These are phyloP conservation scores for Aplysina aerophoba DNA, from an alignment of 37 sponge, comb jelly and placozoan genomes.

Conservation along the genomic window DNA sequence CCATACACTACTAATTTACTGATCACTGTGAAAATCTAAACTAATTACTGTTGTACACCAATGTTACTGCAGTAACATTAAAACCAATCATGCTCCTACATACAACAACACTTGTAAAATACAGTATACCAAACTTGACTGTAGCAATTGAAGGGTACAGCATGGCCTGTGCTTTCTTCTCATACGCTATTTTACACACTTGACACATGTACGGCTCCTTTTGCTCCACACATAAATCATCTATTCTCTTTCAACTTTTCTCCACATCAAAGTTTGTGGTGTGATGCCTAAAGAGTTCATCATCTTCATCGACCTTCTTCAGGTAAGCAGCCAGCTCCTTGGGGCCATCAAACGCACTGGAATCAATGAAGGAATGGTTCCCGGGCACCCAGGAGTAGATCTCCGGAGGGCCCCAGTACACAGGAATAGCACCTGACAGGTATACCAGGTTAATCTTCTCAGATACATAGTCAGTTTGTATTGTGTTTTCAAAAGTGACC, in stretches of 20 bases:
- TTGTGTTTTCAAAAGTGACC: constrained; percentile 2
- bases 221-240: neutral
- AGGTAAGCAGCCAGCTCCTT: constrained; percentile 18
- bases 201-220: no score
- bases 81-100: no score
- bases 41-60: no score
- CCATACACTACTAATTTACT: no score
- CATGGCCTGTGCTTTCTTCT: no score
- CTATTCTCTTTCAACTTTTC: neutral
- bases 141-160: no score
- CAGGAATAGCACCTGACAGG: constrained; percentile 11
- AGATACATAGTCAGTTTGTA: constrained; percentile 2
- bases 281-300: constrained; percentile 21
- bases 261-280: constrained; percentile 21
- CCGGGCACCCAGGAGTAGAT: constrained; percentile 28
- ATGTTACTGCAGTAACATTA: no score
- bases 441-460: constrained; percentile 10
- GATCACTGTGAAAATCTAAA: no score
- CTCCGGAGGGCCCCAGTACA: constrained; percentile 26
- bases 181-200: no score
- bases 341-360: neutral
- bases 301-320: constrained; percentile 16
- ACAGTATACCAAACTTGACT: no score
- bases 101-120: no score
- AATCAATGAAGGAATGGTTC: constrained; percentile 34